Evolutionary conservation across 2,113 vertebrate species (phyloP), one percentile per base, ranked within the genome.

Genomic region (Hippocampus zosterae): DNA sequence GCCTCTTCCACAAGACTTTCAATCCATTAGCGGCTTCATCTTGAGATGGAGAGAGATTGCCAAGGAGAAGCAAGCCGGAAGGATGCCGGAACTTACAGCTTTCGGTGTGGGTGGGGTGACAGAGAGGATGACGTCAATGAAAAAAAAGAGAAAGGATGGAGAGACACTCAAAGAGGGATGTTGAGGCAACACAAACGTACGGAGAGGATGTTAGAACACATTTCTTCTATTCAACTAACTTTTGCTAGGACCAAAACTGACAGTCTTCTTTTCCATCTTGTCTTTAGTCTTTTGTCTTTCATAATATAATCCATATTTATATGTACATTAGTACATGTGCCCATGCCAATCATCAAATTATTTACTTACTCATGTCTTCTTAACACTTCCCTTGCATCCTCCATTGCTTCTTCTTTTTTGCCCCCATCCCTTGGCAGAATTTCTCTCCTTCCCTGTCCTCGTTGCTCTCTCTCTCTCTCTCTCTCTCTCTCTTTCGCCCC

Each of bases 1-100:
- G 86, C 81, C 83, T 90, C 88, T 88, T 85, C 83, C 72, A 73
- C 81, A 87, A 89, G 86, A 88, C 85, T 89, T 89, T 82, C 84
- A 91, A 88, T 90, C 85, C 84, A 91, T 92, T 90, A 91, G 85
- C 77, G 80, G 80, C 77, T 67, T 78, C 78, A 52, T 87, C 83
- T 82, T 82, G 84, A 82, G 83, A 89, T 85, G 79, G 76, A 77
- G 84, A 71, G 82, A 85, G 86, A 88, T 87, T 86, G 79, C 82
- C 60, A 68, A 67, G 69, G 75, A 84, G 80, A 55, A 66, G 80
- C 74, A 82, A 70, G 71, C 72, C 73, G 71, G 42, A 66, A 79
- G 62, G 65, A 79, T 80, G 75, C 69, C 83, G 66, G 53, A 70
- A 73, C 25, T 1, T 46, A 44, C 23, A 16, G 63, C 63, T 65